These are phyloP conservation scores for Strigops habroptila DNA, from an alignment of 2,113 vertebrate species.

Conservation along the genomic window DNA sequence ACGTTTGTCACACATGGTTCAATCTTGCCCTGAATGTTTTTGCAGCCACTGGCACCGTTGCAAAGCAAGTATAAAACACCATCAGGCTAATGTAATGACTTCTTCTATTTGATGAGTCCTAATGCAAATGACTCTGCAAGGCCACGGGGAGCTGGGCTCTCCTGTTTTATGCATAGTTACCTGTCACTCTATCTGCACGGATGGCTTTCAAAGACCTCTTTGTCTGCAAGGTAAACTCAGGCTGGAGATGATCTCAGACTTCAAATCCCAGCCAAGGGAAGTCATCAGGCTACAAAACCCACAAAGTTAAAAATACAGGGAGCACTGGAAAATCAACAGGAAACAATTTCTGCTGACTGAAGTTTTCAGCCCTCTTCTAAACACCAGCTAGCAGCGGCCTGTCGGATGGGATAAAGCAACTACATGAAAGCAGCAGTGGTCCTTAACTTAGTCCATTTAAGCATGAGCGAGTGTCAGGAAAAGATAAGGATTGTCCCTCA, in stretches of 20 bases:
- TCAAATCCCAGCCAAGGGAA: constrained; percentile 53
- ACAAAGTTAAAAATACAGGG: constrained; percentile 62
- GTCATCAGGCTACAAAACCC: constrained; percentile 36
- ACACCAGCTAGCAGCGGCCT: not conserved
- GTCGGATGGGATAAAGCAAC: not conserved
- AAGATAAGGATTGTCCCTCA: not conserved
- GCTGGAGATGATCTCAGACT: constrained; percentile 41
- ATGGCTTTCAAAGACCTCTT: constrained; percentile 56
- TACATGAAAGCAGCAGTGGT: not conserved
- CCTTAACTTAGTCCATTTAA: not conserved
- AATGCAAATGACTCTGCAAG: not conserved
- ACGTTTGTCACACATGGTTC: not conserved
- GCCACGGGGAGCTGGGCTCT: not conserved
- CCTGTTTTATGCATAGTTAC: not conserved
- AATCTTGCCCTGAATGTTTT: not conserved
- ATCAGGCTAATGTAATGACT: not conserved
- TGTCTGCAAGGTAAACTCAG: constrained; percentile 61
- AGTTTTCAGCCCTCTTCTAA: constrained; percentile 33
- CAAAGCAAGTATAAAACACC: not conserved
- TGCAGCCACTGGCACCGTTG: not conserved
- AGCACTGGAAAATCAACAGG: constrained; percentile 56
- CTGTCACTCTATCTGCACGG: not conserved
- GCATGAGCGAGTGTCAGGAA: not conserved
- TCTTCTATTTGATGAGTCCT: not conserved
- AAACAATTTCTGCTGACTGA: constrained; percentile 56